These are phyloP conservation scores for Terrapene triunguis DNA, from an alignment of 2,113 vertebrate genomes.

Conservation along the genomic window DNA sequence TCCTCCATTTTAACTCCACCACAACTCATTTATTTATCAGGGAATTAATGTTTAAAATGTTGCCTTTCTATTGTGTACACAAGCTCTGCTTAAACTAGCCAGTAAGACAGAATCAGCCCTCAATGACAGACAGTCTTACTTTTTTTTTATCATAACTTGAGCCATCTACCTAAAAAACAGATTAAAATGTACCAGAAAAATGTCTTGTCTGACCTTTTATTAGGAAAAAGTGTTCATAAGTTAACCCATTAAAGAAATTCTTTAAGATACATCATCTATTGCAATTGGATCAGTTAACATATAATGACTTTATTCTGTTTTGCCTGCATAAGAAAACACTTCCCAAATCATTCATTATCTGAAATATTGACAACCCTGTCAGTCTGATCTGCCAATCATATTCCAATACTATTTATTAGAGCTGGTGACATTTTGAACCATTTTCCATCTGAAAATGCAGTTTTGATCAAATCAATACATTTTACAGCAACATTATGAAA, in stretches of 20 bases:
- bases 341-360: background rate
- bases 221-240: background rate
- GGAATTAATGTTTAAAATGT: conserved; percentile 17
- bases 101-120: background rate
- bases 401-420: background rate
- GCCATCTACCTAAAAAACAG: background rate
- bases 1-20: background rate
- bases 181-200: background rate
- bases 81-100: background rate
- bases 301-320: background rate
- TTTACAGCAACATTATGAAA: background rate
- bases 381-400: background rate
- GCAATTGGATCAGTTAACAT: background rate
- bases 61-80: background rate
- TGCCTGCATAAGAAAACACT: background rate
- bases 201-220: background rate
- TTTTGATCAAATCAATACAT: background rate
- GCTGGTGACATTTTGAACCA: background rate
- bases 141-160: background rate
- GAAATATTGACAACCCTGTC: background rate
- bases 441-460: background rate
- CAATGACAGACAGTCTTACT: no score
- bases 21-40: background rate
- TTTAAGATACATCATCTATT: background rate
- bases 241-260: background rate